Evolutionary conservation across 1,140 invertebrate genomes (phyloP).

Genomic region (Metaphire vulgaris): DNA sequence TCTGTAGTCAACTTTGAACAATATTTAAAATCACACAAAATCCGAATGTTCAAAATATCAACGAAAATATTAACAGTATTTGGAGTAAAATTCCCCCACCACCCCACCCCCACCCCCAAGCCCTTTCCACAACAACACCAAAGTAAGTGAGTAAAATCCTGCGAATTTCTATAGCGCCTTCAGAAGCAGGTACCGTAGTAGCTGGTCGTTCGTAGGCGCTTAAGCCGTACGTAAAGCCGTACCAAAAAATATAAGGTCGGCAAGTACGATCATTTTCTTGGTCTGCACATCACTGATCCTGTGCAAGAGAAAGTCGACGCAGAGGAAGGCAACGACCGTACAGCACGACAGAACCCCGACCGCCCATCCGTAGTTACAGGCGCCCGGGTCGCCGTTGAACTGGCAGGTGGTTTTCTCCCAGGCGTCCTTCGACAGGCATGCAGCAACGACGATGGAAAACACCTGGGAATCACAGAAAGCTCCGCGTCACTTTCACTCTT

Average conservation of each 20-base stretch:
- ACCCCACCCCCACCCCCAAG: no score
- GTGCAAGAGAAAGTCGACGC: conserved; percentile 86
- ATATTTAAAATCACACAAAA: no score
- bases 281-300: conserved; percentile 97
- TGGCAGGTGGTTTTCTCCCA: conserved; percentile 71
- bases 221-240: no score
- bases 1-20: no score
- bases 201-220: no score
- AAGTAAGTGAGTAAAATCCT: no score
- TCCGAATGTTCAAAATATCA: no score
- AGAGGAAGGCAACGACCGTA: conserved; percentile 78
- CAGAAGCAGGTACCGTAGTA: no score
- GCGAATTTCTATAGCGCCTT: no score
- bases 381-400: conserved; percentile 79
- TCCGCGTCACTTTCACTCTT: neutral
- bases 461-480: conserved; percentile 61
- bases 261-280: conserved; percentile 85
- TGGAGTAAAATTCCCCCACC: no score
- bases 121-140: no score
- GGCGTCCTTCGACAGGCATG: conserved; percentile 89
- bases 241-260: conserved; percentile 84
- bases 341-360: conserved; percentile 88
- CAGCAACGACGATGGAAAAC: conserved; percentile 91
- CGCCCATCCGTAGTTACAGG: conserved; percentile 87
- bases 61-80: no score